Base-by-base conservation (phyloP, 2,888 invertebrate genomes). In the Schizotus pectinicornis region DNA sequence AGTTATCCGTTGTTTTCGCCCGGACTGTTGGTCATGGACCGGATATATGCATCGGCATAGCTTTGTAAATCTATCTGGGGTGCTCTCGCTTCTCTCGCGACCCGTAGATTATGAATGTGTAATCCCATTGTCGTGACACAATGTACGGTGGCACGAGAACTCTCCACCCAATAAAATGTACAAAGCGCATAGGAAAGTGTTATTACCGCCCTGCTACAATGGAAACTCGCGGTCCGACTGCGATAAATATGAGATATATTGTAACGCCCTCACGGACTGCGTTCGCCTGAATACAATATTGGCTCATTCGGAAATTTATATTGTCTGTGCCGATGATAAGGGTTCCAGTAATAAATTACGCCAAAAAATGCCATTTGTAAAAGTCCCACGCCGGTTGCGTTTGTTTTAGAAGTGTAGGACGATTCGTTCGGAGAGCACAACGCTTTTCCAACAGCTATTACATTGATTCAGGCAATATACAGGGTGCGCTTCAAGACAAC, bases 191-290 rank as follows among this genome's bases (percentile, higher is more conserved):
- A 74, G 75, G 74, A 74, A 75, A 76, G 74, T 76, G 75, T 75
- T 77, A 75, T 76, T 76, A 75, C 74, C 71, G 41, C 56, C 65
- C 55, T 56, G 65, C 63, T 67, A 72, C 72, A 73, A 74, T 73
- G 68, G 71, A 65, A 65, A 56, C 65, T 46, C 54, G 51, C 62
- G 70, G 70, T 67, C 69, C 71, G 61, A 69, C 64, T 66, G 74
- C 74, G 74, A 77, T 77, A 76, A 76, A 77, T 77, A 76, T 74
- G 74, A 76, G 75, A 77, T 75, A 75, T 74, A 74, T 75, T 72
- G 72, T 74, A 69, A 67, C 70, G 66, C 68, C 67, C 68, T 64
- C 60, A 56, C 68, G 62, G 62, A 53, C 61, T 64, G 60, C 52
- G 63, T 67, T 65, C 67, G 63, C 63, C 68, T 71, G 74, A 74